Conservation (phyloP, 2,888 invertebrate species). For the Dromius quadrimaculatus region DNA sequence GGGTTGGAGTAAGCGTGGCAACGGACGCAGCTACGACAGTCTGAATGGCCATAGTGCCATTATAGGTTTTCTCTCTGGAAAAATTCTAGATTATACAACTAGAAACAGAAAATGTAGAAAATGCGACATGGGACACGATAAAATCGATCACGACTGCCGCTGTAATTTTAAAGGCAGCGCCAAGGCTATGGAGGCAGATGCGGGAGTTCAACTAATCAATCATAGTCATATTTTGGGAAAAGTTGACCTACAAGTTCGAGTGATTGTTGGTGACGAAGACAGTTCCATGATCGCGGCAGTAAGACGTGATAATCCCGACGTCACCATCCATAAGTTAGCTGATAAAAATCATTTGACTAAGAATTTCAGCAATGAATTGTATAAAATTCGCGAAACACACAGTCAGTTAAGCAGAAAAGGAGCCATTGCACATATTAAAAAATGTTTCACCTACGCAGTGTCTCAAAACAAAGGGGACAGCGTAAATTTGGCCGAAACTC, state of each 20-base stretch:
- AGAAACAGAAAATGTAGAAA: neutral
- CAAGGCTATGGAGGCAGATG: constrained; percentile 59
- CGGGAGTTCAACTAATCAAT: neutral
- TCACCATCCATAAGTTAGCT: neutral
- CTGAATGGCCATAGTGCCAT: neutral
- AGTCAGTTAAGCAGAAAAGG: constrained; percentile 51
- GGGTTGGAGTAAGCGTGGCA: neutral
- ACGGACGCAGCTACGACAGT: too few species aligned
- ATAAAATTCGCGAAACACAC: constrained; percentile 47
- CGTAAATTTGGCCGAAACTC: constrained; percentile 45
- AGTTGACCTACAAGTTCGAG: neutral
- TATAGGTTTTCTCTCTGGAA: too few species aligned
- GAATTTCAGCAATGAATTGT: constrained; percentile 55
- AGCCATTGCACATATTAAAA: constrained; percentile 54
- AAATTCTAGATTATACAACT: too few species aligned
- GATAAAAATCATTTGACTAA: constrained; percentile 55
- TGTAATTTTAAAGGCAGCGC: constrained; percentile 58
- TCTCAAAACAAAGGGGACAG: constrained; percentile 43
- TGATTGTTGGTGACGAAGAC: neutral
- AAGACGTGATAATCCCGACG: too few species aligned
- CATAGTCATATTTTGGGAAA: neutral
- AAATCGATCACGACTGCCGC: constrained; percentile 58
- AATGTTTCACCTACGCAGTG: constrained; percentile 56
- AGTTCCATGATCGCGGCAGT: neutral
- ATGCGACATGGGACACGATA: neutral